phyloP scores from a whole-genome alignment of 92 coral and sea anemone genomes.

The Epizoanthus stellaris region DNA sequence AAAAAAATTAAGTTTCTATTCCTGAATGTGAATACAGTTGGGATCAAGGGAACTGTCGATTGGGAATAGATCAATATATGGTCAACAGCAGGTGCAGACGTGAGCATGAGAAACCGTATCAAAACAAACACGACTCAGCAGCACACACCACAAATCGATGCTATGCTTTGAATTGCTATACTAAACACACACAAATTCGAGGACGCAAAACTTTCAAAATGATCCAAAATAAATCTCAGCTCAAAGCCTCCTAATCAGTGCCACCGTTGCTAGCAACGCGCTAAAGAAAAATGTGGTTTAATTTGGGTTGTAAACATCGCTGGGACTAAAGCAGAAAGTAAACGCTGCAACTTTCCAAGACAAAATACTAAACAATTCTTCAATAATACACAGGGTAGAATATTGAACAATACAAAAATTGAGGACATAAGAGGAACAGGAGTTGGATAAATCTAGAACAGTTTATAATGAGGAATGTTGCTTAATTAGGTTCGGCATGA shows the following conservation, averaged over 20 bases:
- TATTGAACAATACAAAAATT: background rate
- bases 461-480: background rate
- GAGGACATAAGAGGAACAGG: background rate
- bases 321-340: slow-evolving; percentile 24
- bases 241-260: background rate
- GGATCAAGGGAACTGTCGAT: slow-evolving; percentile 1
- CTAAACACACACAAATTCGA: background rate
- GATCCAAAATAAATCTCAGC: no score
- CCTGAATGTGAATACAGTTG: background rate
- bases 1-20: background rate
- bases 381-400: background rate
- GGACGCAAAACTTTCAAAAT: background rate
- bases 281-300: slow-evolving; percentile 18
- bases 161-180: background rate
- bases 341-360: slow-evolving; percentile 1
- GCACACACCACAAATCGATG: background rate
- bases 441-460: background rate
- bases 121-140: background rate
- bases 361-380: background rate
- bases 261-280: slow-evolving; percentile 17
- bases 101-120: background rate
- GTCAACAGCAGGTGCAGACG: slow-evolving; percentile 32
- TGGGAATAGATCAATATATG: slow-evolving; percentile 1
- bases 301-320: background rate
- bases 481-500: background rate